Percentiles rank a stretch among this genome's conserved stretches.
Evolutionary conservation across 2,888 invertebrate genomes (phyloP).

Genomic region (Mellilla xanthometata): DNA sequence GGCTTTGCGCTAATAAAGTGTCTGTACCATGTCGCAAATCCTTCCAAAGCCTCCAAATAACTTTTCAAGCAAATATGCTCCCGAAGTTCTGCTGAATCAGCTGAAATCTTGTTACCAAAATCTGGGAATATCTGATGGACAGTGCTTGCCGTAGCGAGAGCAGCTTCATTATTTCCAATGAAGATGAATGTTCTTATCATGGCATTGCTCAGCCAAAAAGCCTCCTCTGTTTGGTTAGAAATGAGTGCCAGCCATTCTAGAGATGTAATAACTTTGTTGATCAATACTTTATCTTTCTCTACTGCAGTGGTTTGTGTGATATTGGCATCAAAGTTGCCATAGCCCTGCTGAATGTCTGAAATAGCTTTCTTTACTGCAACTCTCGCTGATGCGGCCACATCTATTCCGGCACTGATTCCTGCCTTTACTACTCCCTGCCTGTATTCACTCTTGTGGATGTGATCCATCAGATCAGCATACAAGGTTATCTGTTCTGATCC

Average conservation of each 20-base stretch:
- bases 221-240: constrained; percentile 89
- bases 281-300: constrained; percentile 70
- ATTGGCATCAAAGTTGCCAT: constrained; percentile 77
- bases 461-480: constrained; percentile 88
- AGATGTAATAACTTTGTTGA: constrained; percentile 74
- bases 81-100: constrained; percentile 79
- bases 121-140: constrained; percentile 65
- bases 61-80: constrained; percentile 95
- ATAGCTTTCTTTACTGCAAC: constrained; percentile 90
- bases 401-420: constrained; percentile 88
- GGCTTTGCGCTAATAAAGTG: constrained; percentile 92
- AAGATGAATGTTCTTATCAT: constrained; percentile 93
- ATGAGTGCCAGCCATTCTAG: constrained; percentile 95
- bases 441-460: constrained; percentile 84
- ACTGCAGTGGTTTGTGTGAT: constrained; percentile 86
- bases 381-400: constrained; percentile 92
- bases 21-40: constrained; percentile 94
- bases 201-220: constrained; percentile 93
- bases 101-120: constrained; percentile 62
- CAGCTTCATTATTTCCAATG: constrained; percentile 91
- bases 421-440: constrained; percentile 86
- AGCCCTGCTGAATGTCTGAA: constrained; percentile 67
- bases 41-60: constrained; percentile 93
- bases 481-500: constrained; percentile 71
- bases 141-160: constrained; percentile 85